A percentile compares a stretch with the other conserved stretches of the same genome.
phyloP scores from a whole-genome alignment of 1,140 invertebrate species.

The Lasaia peninsularis region DNA sequence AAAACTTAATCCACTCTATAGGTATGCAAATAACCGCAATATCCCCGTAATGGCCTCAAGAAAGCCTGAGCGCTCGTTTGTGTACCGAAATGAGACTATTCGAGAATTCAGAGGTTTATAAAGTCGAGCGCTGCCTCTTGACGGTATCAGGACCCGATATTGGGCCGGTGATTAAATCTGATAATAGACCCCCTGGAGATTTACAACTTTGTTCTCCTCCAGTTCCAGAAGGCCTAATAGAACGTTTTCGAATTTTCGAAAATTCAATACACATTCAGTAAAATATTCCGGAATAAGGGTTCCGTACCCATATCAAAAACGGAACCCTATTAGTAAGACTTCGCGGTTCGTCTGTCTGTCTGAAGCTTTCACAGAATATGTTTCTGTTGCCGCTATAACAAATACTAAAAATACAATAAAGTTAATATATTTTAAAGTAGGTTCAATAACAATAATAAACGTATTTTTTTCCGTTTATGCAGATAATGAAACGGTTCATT shows the following conservation, averaged over 20 bases:
- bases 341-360: no score
- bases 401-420: no score
- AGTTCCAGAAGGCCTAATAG: not conserved
- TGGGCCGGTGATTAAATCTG: constrained; percentile 5
- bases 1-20: constrained; percentile 12
- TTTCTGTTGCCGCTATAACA: no score
- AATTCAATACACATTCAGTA: no score
- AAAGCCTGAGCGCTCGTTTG: constrained; percentile 10
- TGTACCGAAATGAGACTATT: constrained; percentile 12
- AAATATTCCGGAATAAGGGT: no score
- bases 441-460: no score
- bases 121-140: not conserved
- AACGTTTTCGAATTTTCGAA: not conserved
- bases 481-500: no score
- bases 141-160: constrained; percentile 10
- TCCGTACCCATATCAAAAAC: no score
- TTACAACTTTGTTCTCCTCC: constrained; percentile 1
- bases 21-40: constrained; percentile 12
- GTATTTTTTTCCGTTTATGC: no score
- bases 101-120: constrained; percentile 12
- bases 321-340: no score
- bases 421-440: no score
- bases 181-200: constrained; percentile 5
- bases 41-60: constrained; percentile 9
- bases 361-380: no score